Conservation (phyloP, 2,113 vertebrate species). For the Orthonyx spaldingii region DNA sequence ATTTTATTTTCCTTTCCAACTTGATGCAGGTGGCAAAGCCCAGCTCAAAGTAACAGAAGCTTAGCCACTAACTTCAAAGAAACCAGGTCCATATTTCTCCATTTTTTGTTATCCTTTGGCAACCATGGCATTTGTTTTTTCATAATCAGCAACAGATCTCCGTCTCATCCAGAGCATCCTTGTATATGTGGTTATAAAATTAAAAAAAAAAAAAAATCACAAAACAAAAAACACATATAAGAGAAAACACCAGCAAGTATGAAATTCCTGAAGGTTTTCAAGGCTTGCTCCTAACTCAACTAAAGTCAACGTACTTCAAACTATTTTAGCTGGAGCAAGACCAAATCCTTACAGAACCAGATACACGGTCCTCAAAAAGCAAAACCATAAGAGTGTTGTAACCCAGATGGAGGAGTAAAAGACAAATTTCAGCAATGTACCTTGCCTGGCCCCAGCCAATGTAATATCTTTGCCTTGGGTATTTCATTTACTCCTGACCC, state of each 20-base stretch:
- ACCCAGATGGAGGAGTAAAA: background rate
- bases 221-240: background rate
- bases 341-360: background rate
- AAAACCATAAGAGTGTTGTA: background rate
- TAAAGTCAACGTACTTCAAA: background rate
- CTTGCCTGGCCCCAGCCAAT: background rate
- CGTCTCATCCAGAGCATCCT: constrained; percentile 48
- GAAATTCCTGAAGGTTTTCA: constrained; percentile 39
- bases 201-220: background rate
- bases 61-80: background rate
- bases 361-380: background rate
- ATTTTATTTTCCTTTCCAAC: background rate
- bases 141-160: background rate
- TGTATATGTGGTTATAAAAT: background rate
- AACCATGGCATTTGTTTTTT: background rate
- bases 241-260: constrained; percentile 27
- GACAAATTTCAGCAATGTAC: background rate
- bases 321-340: background rate
- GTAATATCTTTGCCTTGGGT: background rate
- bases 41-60: background rate
- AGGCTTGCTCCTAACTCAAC: background rate
- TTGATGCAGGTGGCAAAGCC: background rate
- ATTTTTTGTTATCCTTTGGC: background rate
- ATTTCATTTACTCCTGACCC: background rate
- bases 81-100: background rate